These are phyloP conservation scores for Ips nitidus DNA, from an alignment of 1,140 invertebrate genomes.

Conservation along the genomic window DNA sequence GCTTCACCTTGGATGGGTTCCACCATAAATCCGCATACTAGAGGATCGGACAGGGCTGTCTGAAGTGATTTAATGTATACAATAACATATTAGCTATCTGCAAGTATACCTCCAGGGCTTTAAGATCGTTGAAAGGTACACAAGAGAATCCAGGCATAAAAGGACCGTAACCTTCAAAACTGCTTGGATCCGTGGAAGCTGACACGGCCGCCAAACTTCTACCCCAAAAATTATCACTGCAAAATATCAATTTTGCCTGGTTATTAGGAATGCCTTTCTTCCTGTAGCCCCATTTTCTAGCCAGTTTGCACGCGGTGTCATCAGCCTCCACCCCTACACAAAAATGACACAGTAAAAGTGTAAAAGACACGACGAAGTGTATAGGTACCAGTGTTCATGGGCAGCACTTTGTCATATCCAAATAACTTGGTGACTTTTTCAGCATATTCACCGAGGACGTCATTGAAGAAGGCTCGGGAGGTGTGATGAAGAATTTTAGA, in stretches of 20 bases:
- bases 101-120: constrained; percentile 71
- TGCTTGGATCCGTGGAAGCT: constrained; percentile 87
- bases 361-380: neutral
- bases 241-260: constrained; percentile 91
- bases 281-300: constrained; percentile 92
- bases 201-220: constrained; percentile 92
- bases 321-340: constrained; percentile 84
- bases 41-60: constrained; percentile 66
- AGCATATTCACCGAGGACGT: constrained; percentile 90
- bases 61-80: constrained; percentile 19
- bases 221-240: constrained; percentile 97
- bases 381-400: constrained; percentile 87
- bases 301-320: constrained; percentile 94
- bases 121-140: constrained; percentile 88
- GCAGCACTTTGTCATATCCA: constrained; percentile 91
- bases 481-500: constrained; percentile 67
- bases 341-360: neutral
- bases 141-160: constrained; percentile 89
- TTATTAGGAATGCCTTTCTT: constrained; percentile 88
- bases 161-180: constrained; percentile 89
- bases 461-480: constrained; percentile 93
- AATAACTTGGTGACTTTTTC: constrained; percentile 91
- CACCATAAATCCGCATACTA: constrained; percentile 96
- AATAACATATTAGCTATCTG: neutral
- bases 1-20: constrained; percentile 99